Conservation (phyloP, 2,113 vertebrate genomes). For the Syngnathus typhle region DNA sequence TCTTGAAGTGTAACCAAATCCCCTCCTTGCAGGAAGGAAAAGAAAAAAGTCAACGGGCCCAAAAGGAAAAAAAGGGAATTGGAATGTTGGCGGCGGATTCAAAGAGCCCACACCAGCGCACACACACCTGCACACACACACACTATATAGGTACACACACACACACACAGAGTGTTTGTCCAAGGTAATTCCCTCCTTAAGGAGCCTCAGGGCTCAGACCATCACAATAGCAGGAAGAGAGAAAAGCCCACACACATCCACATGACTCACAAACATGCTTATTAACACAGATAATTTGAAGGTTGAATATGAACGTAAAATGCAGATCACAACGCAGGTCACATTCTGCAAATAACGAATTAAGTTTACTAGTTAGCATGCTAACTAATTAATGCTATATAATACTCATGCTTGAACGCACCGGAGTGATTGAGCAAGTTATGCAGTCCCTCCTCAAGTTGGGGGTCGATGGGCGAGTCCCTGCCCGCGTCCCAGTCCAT, state of each 20-base stretch:
- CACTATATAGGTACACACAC: slow-evolving; percentile 8
- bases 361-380: too few species aligned
- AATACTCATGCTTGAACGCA: slow-evolving; percentile 38
- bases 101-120: slow-evolving; percentile 13
- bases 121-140: slow-evolving; percentile 5
- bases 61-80: neutral
- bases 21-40: neutral
- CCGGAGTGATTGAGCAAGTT: slow-evolving; percentile 77
- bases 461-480: slow-evolving; percentile 77
- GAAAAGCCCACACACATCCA: slow-evolving; percentile 7
- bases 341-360: neutral
- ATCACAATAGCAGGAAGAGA: slow-evolving; percentile 54
- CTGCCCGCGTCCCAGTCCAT: slow-evolving; percentile 73
- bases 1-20: slow-evolving; percentile 1
- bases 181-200: slow-evolving; percentile 25
- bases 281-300: neutral
- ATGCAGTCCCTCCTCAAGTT: slow-evolving; percentile 80
- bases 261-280: slow-evolving; percentile 9
- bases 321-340: too few species aligned
- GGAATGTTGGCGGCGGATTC: slow-evolving; percentile 30
- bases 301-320: neutral
- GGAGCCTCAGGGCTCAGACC: slow-evolving; percentile 11
- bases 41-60: slow-evolving; percentile 6
- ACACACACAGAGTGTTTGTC: slow-evolving; percentile 13
- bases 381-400: neutral